Base-by-base conservation (phyloP, 2,113 vertebrate genomes). In the Oostethus manadensis region DNA sequence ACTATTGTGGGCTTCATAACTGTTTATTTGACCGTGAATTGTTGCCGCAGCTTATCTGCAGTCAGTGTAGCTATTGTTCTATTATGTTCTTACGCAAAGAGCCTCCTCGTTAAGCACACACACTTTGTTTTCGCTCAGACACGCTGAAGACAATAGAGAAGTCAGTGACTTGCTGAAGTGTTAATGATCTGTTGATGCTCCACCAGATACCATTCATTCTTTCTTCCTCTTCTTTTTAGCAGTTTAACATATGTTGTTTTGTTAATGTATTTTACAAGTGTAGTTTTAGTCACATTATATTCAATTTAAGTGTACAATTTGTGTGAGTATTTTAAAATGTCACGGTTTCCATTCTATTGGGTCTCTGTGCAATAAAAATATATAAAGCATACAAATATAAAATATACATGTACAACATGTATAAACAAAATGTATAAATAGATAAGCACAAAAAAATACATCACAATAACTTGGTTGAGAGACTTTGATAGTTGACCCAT, bases 11-110 rank as follows among this genome's bases (percentile, higher is more conserved):
- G 64, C 76, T 71, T 75, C 74, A 75, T 79, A 81, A 76, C 74
- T 88, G 83, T 86, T 85, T 88, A 84, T 88, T 88, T 87, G 83
- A 75, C 79, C 68, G 33, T 80, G 77, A 70, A 87, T 88, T 87
- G 87, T 87, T 74, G 68, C 76, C 60, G 68, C 35, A 70, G 76
- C 73, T 87, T 87, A 88, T 88, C 85, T 79, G 51, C 62, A 68
- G 72, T 80, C 68, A 70, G 63, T 51, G 63, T 14, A 17, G n/a
- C 75, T 77, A 86, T 86, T 86, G 84, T 86, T 86, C 79, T 73
- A 82, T 86, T 82, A 79, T 84, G 65, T 82, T 74, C 58, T 50
- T 66, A 56, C 49, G 60, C 66, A 67, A n/a, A 47, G 64, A 79
- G 65, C 56, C 64, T 68, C 44, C 70, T 76, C 42, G 55, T 67